Base-by-base conservation (phyloP, 1,140 invertebrate genomes). In the Brachystomella parvula region DNA sequence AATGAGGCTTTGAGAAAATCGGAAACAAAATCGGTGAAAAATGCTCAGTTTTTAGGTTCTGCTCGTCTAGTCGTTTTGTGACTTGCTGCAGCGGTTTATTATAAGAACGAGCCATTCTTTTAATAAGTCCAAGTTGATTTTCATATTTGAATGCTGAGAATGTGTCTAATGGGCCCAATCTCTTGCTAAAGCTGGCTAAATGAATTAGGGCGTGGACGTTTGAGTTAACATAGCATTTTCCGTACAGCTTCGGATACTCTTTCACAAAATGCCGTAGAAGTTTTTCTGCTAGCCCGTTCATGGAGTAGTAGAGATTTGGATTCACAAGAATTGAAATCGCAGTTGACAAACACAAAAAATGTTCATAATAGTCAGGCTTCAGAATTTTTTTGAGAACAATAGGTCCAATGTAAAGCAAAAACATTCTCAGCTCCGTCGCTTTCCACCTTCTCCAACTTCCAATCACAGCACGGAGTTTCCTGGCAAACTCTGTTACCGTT, bases 361-460 rank as follows among this genome's bases (percentile, higher is more conserved):
- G 53, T 57, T 24, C 53, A 24, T 12, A 57, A 57, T 57, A 57
- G 6, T 21, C n/a, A 47, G 71, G 33, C 15, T 63, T 31, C n/a
- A 79, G 24, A 63, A 72, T 68, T 30, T 71, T 61, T 67, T 73
- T 75, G 31, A 81, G 71, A 56, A 77, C 72, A 15, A 78, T 56
- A 47, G 76, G 74, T 15, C 79, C 80, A n/a, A 75, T 76, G 70
- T 81, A 81, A 2, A 80, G 67, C 28, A 81, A 61, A 72, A 80
- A 78, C 59, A 76, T 71, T 29, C 79, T 64, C 66, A 79, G 78
- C 69, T 81, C 80, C 47, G 79, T 80, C 6, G 77, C 79, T 71
- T 81, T 81, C 78, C 79, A 81, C 26, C 74, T 35, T n/a, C n/a
- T n/a, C 12, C 75, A 71, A 44, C 77, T 29, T 60, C 80, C 76